Percentiles rank a stretch among this genome's conserved stretches.
Evolutionary conservation across 2,113 vertebrate genomes (phyloP).

Genomic region (Hippopotamus amphibius): DNA sequence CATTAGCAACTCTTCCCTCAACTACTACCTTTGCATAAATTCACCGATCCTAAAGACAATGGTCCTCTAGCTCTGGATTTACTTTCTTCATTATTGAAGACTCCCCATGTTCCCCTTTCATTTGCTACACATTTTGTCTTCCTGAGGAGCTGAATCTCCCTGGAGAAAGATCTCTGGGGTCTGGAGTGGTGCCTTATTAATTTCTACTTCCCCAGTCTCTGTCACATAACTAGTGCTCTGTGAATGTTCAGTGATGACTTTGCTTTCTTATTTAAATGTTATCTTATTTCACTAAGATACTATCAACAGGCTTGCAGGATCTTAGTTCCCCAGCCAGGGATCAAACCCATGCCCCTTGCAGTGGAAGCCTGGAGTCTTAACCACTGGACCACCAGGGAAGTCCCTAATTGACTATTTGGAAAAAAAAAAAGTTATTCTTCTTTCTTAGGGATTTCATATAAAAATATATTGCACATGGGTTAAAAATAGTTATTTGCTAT

Average conservation of each 20-base stretch:
- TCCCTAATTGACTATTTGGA: background rate
- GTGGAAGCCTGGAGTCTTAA: background rate
- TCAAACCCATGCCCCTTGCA: background rate
- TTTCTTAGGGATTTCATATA: background rate
- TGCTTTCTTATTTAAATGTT: background rate
- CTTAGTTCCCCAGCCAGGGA: background rate
- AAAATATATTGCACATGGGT: background rate
- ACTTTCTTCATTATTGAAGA: background rate
- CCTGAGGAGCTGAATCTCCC: background rate
- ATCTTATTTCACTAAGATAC: constrained; percentile 19
- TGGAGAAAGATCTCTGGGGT: background rate
- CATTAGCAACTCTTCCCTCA: background rate
- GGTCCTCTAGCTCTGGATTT: background rate
- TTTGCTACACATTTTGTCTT: background rate
- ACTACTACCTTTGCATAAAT: background rate
- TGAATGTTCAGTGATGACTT: constrained; percentile 6
- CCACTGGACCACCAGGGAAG: background rate
- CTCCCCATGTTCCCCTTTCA: background rate
- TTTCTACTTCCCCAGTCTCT: background rate
- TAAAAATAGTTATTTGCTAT: background rate
- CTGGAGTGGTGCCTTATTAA: background rate
- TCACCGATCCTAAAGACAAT: background rate
- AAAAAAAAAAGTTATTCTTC: constrained; percentile 7
- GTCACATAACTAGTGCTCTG: background rate
- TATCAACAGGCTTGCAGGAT: background rate